Conservation (phyloP, 2,113 vertebrate species). For the Apteryx mantelli region DNA sequence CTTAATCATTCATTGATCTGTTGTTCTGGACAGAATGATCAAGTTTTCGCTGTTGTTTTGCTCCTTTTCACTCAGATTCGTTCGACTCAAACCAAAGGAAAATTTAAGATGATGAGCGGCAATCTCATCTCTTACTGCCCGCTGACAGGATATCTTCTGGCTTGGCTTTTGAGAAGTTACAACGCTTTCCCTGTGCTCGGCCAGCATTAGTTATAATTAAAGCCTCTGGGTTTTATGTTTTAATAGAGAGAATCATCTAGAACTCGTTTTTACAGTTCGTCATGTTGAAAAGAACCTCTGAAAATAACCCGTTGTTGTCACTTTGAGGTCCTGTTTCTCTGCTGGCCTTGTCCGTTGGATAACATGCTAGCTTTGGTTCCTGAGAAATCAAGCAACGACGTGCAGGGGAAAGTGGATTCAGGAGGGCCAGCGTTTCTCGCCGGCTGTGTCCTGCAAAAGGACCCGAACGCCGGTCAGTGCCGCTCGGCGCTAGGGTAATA, state of each 20-base stretch:
- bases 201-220: background rate
- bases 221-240: background rate
- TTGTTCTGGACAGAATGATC: constrained; percentile 33
- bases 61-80: background rate
- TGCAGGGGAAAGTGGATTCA: background rate
- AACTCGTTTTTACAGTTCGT: background rate
- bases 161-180: background rate
- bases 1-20: constrained; percentile 61
- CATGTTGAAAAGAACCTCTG: background rate
- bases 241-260: background rate
- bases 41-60: background rate
- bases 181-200: background rate
- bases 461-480: background rate
- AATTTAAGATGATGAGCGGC: background rate
- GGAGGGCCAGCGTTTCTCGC: background rate
- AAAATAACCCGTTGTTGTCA: background rate
- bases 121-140: constrained; percentile 1
- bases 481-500: background rate
- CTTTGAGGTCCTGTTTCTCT: background rate
- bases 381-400: background rate
- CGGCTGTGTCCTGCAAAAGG: background rate
- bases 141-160: constrained; percentile 23
- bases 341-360: rapidly evolving
- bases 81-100: background rate
- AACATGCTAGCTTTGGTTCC: background rate